Percentiles rank a stretch among this genome's conserved stretches.
Conservation (phyloP, 2,888 invertebrate genomes). For the Mycalesis mineus region DNA sequence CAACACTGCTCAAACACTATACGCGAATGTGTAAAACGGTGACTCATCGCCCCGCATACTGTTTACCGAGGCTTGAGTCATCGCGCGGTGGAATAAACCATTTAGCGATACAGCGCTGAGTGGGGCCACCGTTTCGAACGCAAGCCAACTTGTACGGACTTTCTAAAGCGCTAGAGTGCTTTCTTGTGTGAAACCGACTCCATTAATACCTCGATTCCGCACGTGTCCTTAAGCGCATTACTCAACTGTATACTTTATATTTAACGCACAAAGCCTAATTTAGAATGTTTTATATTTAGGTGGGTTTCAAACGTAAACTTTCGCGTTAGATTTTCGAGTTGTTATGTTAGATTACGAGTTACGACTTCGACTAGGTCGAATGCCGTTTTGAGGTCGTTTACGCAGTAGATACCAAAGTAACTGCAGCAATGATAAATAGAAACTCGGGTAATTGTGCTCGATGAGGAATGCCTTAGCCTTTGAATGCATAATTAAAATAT, state of each 20-base stretch:
- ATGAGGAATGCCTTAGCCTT: slow-evolving; percentile 45
- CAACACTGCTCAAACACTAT: slow-evolving; percentile 77
- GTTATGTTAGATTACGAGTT: slow-evolving; percentile 71
- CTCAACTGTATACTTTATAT: slow-evolving; percentile 49
- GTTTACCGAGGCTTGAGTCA: slow-evolving; percentile 78
- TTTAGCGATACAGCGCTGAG: slow-evolving; percentile 64
- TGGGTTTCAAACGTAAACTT: slow-evolving; percentile 67
- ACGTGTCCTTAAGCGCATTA: slow-evolving; percentile 58
- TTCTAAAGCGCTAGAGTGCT: slow-evolving; percentile 63
- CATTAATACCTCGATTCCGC: slow-evolving; percentile 77
- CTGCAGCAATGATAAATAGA: slow-evolving; percentile 43
- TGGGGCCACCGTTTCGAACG: slow-evolving; percentile 33
- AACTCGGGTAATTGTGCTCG: slow-evolving; percentile 47
- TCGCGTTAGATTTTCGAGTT: slow-evolving; percentile 70
- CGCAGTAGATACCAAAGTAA: slow-evolving; percentile 51
- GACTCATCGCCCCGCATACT: slow-evolving; percentile 79
- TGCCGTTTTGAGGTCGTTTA: slow-evolving; percentile 76
- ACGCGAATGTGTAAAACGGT: slow-evolving; percentile 79
- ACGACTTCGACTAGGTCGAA: slow-evolving; percentile 73
- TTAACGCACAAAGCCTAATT: not conserved
- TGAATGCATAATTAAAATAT: slow-evolving; percentile 58
- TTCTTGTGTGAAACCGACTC: slow-evolving; percentile 54
- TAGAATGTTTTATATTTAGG: slow-evolving; percentile 21
- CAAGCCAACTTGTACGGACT: slow-evolving; percentile 37
- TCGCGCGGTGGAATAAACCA: slow-evolving; percentile 58